Evolutionary conservation across 2,888 invertebrate genomes (phyloP), one percentile per base, ranked within the genome.

Genomic region (Allophyes oxyacanthae): DNA sequence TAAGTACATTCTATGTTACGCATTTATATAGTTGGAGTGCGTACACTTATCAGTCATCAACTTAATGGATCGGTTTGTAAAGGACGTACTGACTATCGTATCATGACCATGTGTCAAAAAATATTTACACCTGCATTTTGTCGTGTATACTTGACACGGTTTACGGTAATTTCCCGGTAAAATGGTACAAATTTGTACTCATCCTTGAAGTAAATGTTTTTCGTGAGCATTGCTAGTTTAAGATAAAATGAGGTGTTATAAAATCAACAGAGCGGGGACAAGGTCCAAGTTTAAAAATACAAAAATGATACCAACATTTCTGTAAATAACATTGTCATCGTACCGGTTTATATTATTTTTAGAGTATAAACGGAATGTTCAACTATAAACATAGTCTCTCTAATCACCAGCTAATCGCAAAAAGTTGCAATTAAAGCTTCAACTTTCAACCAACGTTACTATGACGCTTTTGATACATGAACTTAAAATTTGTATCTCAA

Each of bases 401-500:
- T 45, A 37, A 59, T 61, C 7, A 13, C 26, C 42, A 37, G 20
- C 40, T 55, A 53, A 65, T 57, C 32, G 5, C 32, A 50, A 63
- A 70, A 20, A 46, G 25, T 49, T 36, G 38, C 59, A 67, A 57
- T 61, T 43, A 65, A 44, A 52, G 13, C 46, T 41, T 2, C 61
- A 62, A 55, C 60, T 61, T 30, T 14, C 51, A 43, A 49, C 54
- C 67, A 72, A 66, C 58, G 54, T 52, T 54, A 75, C 59, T 66
- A 65, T 65, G 76, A 74, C 38, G 63, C 53, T 68, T 73, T 74
- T 74, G 72, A 74, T 64, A 77, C 60, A 71, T 62, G 38, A 71
- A 77, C 75, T 77, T 65, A 71, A 72, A 68, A 79, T 83, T 81
- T 82, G 80, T 84, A 84, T 86, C 79, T 84, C 81, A 82, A 85